Evolutionary conservation across 2,888 invertebrate genomes (phyloP).

Genomic region (Alloplasta piceator): DNA sequence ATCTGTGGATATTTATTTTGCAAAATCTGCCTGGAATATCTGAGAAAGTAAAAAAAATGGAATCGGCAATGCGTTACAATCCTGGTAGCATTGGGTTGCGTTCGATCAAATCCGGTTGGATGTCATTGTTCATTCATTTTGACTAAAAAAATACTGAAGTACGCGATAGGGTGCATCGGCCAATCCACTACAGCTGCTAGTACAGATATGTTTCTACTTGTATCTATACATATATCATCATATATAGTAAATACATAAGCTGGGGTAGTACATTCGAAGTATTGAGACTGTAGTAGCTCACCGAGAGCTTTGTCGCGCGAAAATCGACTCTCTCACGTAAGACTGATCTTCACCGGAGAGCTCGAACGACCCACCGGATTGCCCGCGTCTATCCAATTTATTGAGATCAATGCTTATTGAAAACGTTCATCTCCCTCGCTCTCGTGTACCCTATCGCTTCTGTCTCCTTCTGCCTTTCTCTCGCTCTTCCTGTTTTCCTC

Average conservation of each 20-base stretch:
- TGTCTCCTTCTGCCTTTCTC: constrained; percentile 17
- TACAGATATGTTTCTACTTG: background rate
- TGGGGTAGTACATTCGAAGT: constrained; percentile 22
- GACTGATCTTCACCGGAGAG: constrained; percentile 47
- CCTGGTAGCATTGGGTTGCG: no score
- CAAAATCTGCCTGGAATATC: no score
- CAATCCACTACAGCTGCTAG: background rate
- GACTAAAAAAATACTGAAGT: no score
- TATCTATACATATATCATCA: constrained; percentile 18
- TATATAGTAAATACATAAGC: constrained; percentile 17
- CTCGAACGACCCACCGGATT: constrained; percentile 66
- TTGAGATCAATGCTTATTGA: constrained; percentile 76
- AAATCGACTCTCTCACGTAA: constrained; percentile 58
- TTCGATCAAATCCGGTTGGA: no score
- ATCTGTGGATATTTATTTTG: no score
- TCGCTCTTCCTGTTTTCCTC: constrained; percentile 4
- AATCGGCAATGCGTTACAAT: no score
- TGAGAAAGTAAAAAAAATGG: no score
- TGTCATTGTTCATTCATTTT: no score
- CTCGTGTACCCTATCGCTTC: constrained; percentile 5
- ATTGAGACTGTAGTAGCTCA: constrained; percentile 56
- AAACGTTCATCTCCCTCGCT: constrained; percentile 67
- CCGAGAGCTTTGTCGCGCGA: constrained; percentile 62
- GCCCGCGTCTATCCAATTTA: constrained; percentile 73
- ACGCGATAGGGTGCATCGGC: no score